Conservation (phyloP, 2,797 vertebrate species). For the Rhyacichthys aspro region DNA sequence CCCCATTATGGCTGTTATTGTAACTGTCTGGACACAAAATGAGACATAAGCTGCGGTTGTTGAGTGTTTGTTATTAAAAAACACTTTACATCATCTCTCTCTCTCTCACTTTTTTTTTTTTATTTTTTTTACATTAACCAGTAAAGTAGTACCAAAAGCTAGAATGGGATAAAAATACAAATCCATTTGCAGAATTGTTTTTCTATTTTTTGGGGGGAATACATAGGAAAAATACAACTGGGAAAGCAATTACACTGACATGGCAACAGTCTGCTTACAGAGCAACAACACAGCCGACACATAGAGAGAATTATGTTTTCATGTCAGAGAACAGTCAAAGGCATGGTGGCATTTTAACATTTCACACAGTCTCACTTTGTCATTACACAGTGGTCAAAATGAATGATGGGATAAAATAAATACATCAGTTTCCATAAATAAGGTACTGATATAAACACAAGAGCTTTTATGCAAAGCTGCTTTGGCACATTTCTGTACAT, state of each 20-base stretch:
- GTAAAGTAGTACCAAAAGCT: background rate
- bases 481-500: conserved; percentile 1
- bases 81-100: background rate
- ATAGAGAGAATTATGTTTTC: background rate
- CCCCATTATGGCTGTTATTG: no score
- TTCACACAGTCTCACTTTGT: background rate
- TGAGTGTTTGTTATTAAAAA: background rate
- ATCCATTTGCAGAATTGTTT: background rate
- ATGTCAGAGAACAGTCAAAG: background rate
- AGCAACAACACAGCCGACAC: background rate
- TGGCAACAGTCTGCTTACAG: background rate
- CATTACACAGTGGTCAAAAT: background rate
- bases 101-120: no score
- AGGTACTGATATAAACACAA: no score
- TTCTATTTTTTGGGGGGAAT: no score
- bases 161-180: background rate
- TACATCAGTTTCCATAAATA: no score
- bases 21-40: no score
- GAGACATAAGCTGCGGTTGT: no score
- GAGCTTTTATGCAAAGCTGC: background rate
- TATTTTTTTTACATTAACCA: no score
- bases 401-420: background rate
- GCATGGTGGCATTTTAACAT: background rate
- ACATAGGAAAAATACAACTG: no score
- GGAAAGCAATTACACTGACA: no score